phyloP scores from a whole-genome alignment of 2,888 invertebrate genomes.

The Archips crataeganus region DNA sequence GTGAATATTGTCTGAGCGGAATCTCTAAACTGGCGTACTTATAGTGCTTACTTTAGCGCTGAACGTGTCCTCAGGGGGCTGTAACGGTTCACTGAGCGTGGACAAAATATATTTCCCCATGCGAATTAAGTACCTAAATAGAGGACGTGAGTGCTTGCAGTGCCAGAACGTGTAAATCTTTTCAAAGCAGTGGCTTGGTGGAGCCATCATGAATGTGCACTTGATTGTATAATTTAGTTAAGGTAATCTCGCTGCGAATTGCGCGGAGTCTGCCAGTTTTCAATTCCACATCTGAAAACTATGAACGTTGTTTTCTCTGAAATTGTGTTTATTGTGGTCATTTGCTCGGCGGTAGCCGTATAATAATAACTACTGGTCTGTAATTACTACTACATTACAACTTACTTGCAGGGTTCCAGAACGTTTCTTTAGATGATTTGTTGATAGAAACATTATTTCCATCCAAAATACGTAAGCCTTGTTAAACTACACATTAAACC shows the following conservation, averaged over 20 bases:
- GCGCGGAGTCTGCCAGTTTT: conserved; percentile 66
- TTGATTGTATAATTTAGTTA: conserved; percentile 76
- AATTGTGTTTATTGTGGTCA: conserved; percentile 56
- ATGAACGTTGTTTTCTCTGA: conserved; percentile 64
- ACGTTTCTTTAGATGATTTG: neutral
- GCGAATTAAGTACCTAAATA: conserved; percentile 55
- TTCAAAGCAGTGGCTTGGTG: conserved; percentile 44
- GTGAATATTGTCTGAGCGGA: conserved; percentile 61
- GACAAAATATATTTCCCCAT: conserved; percentile 63
- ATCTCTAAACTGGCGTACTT: conserved; percentile 64
- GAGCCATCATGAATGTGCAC: conserved; percentile 61
- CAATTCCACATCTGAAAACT: conserved; percentile 68
- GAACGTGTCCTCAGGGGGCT: conserved; percentile 62
- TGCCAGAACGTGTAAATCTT: conserved; percentile 50
- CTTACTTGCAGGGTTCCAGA: neutral
- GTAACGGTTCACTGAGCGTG: conserved; percentile 53
- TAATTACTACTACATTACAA: conserved; percentile 10
- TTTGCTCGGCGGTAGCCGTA: conserved; percentile 13
- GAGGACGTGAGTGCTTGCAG: conserved; percentile 23
- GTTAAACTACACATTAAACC: neutral
- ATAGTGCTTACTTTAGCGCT: conserved; percentile 65
- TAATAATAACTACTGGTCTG: conserved; percentile 6
- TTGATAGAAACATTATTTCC: neutral
- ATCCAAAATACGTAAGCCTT: neutral
- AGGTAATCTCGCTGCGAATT: conserved; percentile 67